A percentile compares a stretch with the other conserved stretches of the same genome.
These are phyloP conservation scores for Alauda arvensis DNA, from an alignment of 2,797 vertebrate species.

Conservation along the genomic window DNA sequence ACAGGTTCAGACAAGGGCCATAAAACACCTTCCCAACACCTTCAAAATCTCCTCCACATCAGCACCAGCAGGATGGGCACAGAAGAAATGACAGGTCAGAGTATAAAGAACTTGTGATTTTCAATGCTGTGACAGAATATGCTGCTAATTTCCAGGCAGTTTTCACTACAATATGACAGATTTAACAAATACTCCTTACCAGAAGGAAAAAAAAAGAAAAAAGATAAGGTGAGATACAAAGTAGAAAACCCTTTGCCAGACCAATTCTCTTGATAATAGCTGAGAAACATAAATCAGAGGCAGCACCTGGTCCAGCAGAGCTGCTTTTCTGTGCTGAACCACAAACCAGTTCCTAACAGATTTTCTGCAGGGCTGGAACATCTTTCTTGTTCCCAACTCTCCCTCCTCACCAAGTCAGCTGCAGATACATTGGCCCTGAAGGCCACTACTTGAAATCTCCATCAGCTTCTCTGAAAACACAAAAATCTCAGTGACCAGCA, in stretches of 20 bases:
- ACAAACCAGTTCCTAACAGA: background rate
- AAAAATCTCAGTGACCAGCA: background rate
- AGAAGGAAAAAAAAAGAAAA: background rate
- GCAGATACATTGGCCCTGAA: background rate
- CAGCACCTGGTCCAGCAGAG: background rate
- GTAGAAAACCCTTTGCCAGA: background rate
- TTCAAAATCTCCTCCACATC: background rate
- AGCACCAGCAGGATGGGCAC: fast-evolving
- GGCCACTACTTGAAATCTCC: background rate
- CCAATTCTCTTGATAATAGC: background rate
- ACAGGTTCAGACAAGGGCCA: background rate
- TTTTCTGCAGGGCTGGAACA: background rate
- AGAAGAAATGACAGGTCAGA: background rate
- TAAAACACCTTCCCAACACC: background rate
- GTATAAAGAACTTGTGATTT: background rate
- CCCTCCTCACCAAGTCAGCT: background rate
- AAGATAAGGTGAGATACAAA: background rate
- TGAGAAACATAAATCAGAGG: background rate
- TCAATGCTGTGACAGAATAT: background rate
- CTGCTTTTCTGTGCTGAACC: background rate
- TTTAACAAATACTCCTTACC: background rate
- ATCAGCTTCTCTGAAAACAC: background rate
- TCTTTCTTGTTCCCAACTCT: background rate
- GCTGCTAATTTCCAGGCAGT: background rate
- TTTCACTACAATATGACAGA: background rate